Conservation (phyloP, 2,888 invertebrate species). For the Plagodis pulveraria region DNA sequence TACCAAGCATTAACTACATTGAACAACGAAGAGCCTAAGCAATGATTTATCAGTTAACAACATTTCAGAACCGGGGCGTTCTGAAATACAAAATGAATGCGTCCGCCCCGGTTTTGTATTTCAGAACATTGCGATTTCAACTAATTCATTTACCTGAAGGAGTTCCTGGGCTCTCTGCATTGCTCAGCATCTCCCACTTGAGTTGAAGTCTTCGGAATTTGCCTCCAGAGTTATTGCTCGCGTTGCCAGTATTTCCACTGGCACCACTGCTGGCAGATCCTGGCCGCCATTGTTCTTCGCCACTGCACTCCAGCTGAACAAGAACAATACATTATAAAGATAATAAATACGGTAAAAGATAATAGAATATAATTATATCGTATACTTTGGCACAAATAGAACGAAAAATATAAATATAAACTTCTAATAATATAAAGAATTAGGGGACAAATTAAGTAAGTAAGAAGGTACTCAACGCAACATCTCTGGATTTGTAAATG, state of each 20-base stretch:
- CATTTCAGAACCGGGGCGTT: too few relatives aligned
- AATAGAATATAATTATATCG: not conserved
- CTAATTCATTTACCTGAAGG: constrained; percentile 63
- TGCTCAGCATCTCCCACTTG: constrained; percentile 92
- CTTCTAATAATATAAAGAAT: too few relatives aligned
- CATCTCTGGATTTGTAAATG: too few relatives aligned
- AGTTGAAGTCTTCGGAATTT: constrained; percentile 91
- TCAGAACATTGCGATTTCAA: not conserved
- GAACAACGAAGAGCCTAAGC: too few relatives aligned
- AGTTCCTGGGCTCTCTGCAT: constrained; percentile 71
- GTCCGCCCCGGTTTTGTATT: not conserved
- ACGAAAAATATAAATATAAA: too few relatives aligned
- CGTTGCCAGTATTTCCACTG: constrained; percentile 78
- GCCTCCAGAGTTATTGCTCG: constrained; percentile 85
- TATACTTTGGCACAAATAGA: too few relatives aligned
- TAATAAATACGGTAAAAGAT: not conserved
- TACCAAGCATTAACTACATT: too few relatives aligned
- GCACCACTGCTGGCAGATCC: constrained; percentile 75
- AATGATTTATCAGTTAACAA: too few relatives aligned
- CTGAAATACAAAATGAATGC: too few relatives aligned
- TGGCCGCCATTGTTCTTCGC: constrained; percentile 77
- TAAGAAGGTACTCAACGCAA: too few relatives aligned
- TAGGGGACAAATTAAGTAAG: too few relatives aligned
- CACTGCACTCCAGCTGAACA: constrained; percentile 73
- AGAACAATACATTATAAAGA: not conserved